Base-by-base conservation (phyloP, 2,113 vertebrate species). In the Centropus unirufus region DNA sequence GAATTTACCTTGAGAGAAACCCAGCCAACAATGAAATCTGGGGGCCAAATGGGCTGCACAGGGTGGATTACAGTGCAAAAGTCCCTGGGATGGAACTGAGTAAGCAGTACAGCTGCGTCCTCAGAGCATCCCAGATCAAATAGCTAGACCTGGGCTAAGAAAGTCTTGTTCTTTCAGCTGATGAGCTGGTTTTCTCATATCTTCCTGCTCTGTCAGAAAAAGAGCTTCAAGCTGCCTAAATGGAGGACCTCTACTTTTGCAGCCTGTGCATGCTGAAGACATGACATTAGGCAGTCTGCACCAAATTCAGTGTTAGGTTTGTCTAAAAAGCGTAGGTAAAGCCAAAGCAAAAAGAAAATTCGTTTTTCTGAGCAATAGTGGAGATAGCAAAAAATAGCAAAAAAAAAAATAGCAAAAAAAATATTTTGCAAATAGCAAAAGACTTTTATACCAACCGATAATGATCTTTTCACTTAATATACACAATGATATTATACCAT, bases 21-120 rank as follows among this genome's bases (percentile, higher is more conserved):
- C 20, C 18, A 55, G 13, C 39, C 47, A 46, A 2, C 32, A 55
- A 22, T 4, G 16, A 90, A 73, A 74, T 8, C 40, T 20, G 36
- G 74, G 24, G 12, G 8, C 26, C 24, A 18, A 58, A 58, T 0
- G 0, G 4, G 16, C 27, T 11, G 14, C 2, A 0, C 8, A 34
- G 24, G 32, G 8, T 30, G 30, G 42, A 36, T 49, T 19, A 23
- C 23, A 42, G 49, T 2, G 11, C 26, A 21, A 12, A 77, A 67
- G 9, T 46, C 32, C 17, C 58, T 3, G 16, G 30, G 21, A 10
- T n/a, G 47, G 42, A 82, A 22, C 30, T 78, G 29, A 54, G 34
- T 8, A 30, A 66, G 63, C 11, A 64, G 44, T 11, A 51, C 9
- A 67, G 46, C 18, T 32, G 11, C 57, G 54, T n/a, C 34, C 40